Percentiles rank a stretch among this genome's conserved stretches.
phyloP scores from a whole-genome alignment of 2,113 vertebrate genomes.

The Oryzias melastigma region DNA sequence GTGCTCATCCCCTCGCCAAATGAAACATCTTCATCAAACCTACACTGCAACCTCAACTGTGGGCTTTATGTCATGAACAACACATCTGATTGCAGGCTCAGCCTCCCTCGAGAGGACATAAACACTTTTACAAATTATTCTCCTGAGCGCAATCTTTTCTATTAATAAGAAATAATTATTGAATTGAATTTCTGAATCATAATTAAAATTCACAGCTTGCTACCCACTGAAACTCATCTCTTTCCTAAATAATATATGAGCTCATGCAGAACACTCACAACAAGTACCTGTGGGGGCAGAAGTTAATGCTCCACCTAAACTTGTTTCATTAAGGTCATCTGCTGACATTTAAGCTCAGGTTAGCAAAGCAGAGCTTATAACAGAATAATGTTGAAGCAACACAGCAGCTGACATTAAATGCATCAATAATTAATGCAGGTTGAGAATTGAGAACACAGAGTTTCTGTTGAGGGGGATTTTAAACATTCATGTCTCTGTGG shows the following conservation, averaged over 20 bases:
- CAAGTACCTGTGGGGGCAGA: constrained; percentile 29
- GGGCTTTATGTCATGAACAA: too few relatives aligned
- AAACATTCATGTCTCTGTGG: constrained; percentile 9
- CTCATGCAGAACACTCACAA: background rate
- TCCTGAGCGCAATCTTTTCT: too few relatives aligned
- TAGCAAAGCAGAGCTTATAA: constrained; percentile 46
- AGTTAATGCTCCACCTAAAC: constrained; percentile 37
- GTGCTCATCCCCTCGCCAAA: background rate
- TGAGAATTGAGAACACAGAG: constrained; percentile 40
- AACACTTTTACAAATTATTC: too few relatives aligned
- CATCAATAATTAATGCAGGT: constrained; percentile 62
- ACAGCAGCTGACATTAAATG: constrained; percentile 20
- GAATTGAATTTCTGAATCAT: background rate
- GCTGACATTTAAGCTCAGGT: constrained; percentile 62
- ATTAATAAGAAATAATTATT: background rate
- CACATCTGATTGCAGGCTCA: too few relatives aligned
- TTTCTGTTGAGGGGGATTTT: constrained; percentile 9
- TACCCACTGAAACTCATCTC: background rate
- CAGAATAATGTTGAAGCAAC: constrained; percentile 54
- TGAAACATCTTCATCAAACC: background rate
- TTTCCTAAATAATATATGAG: constrained; percentile 42
- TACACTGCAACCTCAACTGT: too few relatives aligned
- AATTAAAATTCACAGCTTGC: constrained; percentile 4
- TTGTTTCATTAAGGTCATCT: constrained; percentile 63
- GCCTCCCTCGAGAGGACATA: too few relatives aligned